Percentiles rank a stretch among this genome's conserved stretches.
These are phyloP conservation scores for Drosophila micromelanica DNA, from an alignment of 1,140 invertebrate genomes.

Conservation along the genomic window DNA sequence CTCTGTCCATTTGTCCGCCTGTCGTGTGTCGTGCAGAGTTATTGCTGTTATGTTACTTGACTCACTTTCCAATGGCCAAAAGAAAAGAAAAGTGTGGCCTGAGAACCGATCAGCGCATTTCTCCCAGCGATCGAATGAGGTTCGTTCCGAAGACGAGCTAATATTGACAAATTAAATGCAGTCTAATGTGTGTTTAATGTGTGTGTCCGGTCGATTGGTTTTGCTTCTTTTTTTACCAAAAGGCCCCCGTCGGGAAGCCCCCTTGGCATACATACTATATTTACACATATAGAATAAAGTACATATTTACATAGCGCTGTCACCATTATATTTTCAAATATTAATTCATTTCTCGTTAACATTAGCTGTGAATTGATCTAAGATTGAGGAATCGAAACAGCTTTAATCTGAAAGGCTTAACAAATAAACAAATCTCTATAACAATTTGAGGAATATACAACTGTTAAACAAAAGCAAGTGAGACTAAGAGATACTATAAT, in stretches of 20 bases:
- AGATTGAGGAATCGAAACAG: not conserved
- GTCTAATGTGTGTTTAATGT: slow-evolving; percentile 78
- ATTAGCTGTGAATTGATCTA: slow-evolving; percentile 2
- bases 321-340: slow-evolving; percentile 16
- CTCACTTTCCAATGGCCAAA: slow-evolving; percentile 69
- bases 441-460: no score
- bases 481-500: no score
- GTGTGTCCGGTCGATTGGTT: slow-evolving; percentile 39
- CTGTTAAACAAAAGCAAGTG: no score
- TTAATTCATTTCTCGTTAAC: slow-evolving; percentile 19
- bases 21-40: slow-evolving; percentile 65
- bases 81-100: slow-evolving; percentile 78
- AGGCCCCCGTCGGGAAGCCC: slow-evolving; percentile 1
- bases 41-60: slow-evolving; percentile 52
- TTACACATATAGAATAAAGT: not conserved
- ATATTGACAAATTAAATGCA: slow-evolving; percentile 82
- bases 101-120: slow-evolving; percentile 62
- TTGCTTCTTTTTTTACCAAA: slow-evolving; percentile 1
- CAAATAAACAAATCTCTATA: no score
- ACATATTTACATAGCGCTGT: not conserved
- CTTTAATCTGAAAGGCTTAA: not conserved
- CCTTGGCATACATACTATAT: not conserved
- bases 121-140: slow-evolving; percentile 14
- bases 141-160: slow-evolving; percentile 46
- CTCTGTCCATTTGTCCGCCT: slow-evolving; percentile 3